Base-by-base conservation (phyloP, 2,888 invertebrate genomes). In the Pardosa pseudoannulata region DNA sequence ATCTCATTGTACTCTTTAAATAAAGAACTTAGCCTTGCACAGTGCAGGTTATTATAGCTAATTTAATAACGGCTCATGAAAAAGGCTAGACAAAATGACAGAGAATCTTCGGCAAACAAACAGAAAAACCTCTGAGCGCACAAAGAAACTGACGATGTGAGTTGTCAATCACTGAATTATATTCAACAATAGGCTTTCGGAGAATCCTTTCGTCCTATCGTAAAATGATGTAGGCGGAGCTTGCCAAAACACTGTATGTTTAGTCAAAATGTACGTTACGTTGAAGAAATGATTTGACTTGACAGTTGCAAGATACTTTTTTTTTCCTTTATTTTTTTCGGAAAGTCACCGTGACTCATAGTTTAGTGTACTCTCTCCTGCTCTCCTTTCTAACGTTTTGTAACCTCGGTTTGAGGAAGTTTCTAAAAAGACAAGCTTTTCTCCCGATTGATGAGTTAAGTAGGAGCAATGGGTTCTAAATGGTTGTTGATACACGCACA, bases 111-210 rank as follows among this genome's bases (percentile, higher is more conserved):
- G 16, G 65, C 65, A 29, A 65, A 65, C 65, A 65, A 65, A 65
- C 13, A 65, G 29, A 31, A 29, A 31, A 29, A 31, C 65, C 65
- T 31, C 29, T 65, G 31, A 29, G 23, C 3, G n/a, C 1, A 65
- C 65, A 65, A 65, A 50, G n/a, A n/a, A 65, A 65, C 31, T 31
- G 65, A 31, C 29, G 65, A 65, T 65, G 31, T 29, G 65, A 28
- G 29, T 31, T 65, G 65, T 65, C 65, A 65, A 65, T 65, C 65
- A 65, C 29, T 65, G 65, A 29, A 65, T 65, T 65, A 65, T 65
- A 65, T 29, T n/a, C 65, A 65, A 65, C 65, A 65, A 65, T 65
- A 65, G 65, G 65, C 65, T 65, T 65, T 65, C 65, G 23, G 19
- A 65, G 11, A 29, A 65, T 23, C n/a, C 65, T 65, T 65, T 65